phyloP scores from a whole-genome alignment of 2,113 vertebrate genomes.

The human (Homo sapiens) region DNA sequence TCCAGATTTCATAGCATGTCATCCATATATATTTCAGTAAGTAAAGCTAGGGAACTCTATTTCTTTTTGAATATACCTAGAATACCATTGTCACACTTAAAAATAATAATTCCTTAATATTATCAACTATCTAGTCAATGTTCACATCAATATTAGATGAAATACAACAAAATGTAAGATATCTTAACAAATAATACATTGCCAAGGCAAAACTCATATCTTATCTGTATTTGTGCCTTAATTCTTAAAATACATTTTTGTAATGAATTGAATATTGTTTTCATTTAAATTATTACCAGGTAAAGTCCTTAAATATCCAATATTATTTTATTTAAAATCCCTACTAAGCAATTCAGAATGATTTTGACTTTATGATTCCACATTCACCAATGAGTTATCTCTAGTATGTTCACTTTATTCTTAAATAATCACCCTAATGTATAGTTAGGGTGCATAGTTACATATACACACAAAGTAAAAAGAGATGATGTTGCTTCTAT shows the following conservation, averaged over 20 bases:
- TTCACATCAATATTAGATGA: not conserved
- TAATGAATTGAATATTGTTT: conserved; percentile 1
- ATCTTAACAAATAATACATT: not conserved
- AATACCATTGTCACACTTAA: not conserved
- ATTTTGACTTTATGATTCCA: not conserved
- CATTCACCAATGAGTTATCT: not conserved
- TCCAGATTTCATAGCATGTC: not conserved
- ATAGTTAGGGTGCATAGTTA: not conserved
- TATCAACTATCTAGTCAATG: not conserved
- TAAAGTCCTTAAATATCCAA: not conserved
- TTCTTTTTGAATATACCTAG: not conserved
- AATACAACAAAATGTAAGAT: not conserved
- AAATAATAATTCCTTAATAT: not conserved
- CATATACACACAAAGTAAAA: not conserved
- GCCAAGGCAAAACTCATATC: not conserved
- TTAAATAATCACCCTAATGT: not conserved
- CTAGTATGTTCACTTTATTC: not conserved
- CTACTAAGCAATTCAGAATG: not conserved
- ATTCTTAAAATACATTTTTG: not conserved
- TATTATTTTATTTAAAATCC: conserved; percentile 27
- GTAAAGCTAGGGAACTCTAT: not conserved
- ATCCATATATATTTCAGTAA: not conserved
- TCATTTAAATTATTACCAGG: not conserved
- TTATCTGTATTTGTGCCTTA: not conserved
- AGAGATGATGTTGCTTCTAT: not conserved